Evolutionary conservation across 2,797 vertebrate genomes (phyloP).

Genomic region (Mus caroli): DNA sequence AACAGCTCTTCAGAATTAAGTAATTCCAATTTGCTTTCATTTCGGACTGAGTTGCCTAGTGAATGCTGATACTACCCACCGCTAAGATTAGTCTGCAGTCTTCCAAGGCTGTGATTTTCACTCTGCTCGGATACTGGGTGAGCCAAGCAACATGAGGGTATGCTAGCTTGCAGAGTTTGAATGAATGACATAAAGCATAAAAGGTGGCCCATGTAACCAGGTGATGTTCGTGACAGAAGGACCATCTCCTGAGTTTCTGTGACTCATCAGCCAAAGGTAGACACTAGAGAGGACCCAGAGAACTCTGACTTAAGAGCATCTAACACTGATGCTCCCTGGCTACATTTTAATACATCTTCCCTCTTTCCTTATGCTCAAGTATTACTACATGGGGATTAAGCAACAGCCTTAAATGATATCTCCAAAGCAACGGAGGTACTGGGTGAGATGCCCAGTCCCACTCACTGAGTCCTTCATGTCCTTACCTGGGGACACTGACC

Average conservation of each 20-base stretch:
- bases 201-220: too few species aligned
- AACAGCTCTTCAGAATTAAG: conserved; percentile 85
- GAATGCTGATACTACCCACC: conserved; percentile 73
- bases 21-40: conserved; percentile 82
- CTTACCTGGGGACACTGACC: not conserved
- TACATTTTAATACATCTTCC: not conserved
- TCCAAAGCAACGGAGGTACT: not conserved
- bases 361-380: not conserved
- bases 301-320: not conserved
- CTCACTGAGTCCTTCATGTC: not conserved
- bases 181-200: not conserved
- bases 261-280: too few species aligned
- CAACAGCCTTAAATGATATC: not conserved
- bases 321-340: not conserved
- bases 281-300: not conserved
- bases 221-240: not conserved
- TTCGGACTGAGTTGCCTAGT: conserved; percentile 56
- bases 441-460: not conserved
- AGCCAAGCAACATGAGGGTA: not conserved
- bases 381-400: not conserved
- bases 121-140: not conserved
- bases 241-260: not conserved
- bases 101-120: conserved; percentile 31
- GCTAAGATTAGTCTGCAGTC: conserved; percentile 61
- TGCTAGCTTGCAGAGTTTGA: not conserved